phyloP scores from a whole-genome alignment of 2,888 invertebrate genomes.

The Plemyria rubiginata region DNA sequence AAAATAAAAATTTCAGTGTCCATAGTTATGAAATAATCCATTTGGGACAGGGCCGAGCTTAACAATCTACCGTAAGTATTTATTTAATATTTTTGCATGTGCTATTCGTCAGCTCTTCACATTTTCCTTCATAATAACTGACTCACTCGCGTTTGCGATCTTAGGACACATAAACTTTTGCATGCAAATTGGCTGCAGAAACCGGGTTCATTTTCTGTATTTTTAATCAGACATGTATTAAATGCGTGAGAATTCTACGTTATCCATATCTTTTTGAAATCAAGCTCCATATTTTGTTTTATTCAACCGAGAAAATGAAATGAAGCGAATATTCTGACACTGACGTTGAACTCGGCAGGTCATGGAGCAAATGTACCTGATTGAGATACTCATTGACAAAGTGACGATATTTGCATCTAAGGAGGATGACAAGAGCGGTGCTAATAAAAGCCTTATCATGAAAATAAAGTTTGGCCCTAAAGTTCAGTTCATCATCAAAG shows the following conservation, averaged over 20 bases:
- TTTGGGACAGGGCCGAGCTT: slow-evolving; percentile 50
- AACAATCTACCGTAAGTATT: slow-evolving; percentile 60
- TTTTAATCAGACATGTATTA: not conserved
- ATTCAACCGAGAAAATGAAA: slow-evolving; percentile 26
- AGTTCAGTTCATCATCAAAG: slow-evolving; percentile 77
- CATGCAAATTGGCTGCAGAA: no score
- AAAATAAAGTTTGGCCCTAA: slow-evolving; percentile 80
- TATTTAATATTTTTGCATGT: not conserved
- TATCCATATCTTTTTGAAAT: no score
- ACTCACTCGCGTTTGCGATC: no score
- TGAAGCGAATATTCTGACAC: slow-evolving; percentile 62
- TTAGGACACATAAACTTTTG: no score
- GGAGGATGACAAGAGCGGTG: slow-evolving; percentile 58
- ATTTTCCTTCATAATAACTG: no score
- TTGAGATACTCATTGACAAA: slow-evolving; percentile 84
- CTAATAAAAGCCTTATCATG: slow-evolving; percentile 73
- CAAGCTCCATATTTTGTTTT: slow-evolving; percentile 11
- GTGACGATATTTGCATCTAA: slow-evolving; percentile 69
- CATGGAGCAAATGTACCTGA: slow-evolving; percentile 84
- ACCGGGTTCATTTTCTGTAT: no score
- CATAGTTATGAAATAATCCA: slow-evolving; percentile 58
- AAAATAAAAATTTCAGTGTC: slow-evolving; percentile 83
- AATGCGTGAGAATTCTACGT: not conserved
- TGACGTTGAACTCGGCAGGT: slow-evolving; percentile 76
- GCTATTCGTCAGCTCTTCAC: no score